These are phyloP conservation scores for Eriosoma lanigerum DNA, from an alignment of 1,140 invertebrate species.

Conservation along the genomic window DNA sequence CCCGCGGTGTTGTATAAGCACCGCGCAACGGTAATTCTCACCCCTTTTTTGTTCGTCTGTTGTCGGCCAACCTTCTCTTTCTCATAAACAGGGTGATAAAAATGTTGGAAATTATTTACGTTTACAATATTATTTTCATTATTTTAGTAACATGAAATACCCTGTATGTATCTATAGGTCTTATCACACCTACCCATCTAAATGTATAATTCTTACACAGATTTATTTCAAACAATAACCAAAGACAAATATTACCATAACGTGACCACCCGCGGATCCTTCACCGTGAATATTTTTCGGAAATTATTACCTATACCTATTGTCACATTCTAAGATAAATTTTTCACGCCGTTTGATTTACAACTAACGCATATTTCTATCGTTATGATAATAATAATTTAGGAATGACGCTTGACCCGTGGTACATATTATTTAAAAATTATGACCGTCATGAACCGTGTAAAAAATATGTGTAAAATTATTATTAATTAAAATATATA, in stretches of 20 bases:
- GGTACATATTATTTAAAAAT: no score
- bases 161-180: no score
- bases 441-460: no score
- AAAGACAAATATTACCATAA: slow-evolving; percentile 16
- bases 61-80: no score
- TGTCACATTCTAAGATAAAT: slow-evolving; percentile 3
- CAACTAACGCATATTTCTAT: not conserved
- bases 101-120: no score
- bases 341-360: slow-evolving; percentile 42
- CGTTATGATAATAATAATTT: no score
- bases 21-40: not conserved
- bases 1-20: slow-evolving; percentile 27
- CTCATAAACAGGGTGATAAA: no score
- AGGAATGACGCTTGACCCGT: no score
- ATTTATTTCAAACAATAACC: slow-evolving; percentile 24
- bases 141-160: no score
- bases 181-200: slow-evolving; percentile 33
- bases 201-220: not conserved
- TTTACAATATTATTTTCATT: no score
- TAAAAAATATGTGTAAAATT: no score
- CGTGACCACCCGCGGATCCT: slow-evolving; percentile 1
- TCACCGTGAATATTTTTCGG: slow-evolving; percentile 11
- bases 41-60: not conserved
- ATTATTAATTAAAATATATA: no score
- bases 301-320: not conserved